Evolutionary conservation across 2,797 vertebrate genomes (phyloP).

Genomic region (Enteromius treurensis): DNA sequence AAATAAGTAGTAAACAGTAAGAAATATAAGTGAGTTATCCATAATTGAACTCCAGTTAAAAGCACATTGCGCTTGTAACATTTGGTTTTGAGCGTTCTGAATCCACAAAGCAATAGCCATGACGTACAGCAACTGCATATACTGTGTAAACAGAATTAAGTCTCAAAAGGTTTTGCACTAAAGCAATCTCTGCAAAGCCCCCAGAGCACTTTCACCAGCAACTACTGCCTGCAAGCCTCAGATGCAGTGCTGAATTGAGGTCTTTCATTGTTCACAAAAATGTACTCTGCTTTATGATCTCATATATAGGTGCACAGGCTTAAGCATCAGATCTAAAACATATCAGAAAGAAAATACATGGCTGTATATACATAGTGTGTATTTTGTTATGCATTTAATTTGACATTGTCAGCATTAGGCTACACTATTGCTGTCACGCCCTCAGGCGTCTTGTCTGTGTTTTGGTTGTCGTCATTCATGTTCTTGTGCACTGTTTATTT

Average conservation of each 20-base stretch:
- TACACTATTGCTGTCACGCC: not conserved
- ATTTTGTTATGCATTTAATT: not conserved
- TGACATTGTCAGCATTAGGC: not conserved
- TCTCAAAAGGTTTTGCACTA: slow-evolving; percentile 27
- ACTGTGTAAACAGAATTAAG: slow-evolving; percentile 26
- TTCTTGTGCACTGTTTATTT: too few relatives aligned
- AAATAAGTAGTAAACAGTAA: not conserved
- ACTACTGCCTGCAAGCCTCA: slow-evolving; percentile 7
- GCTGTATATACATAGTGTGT: too few relatives aligned
- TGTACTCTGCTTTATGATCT: not conserved
- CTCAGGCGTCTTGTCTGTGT: too few relatives aligned
- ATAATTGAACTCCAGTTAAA: not conserved
- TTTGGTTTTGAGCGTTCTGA: slow-evolving; percentile 1
- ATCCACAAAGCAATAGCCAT: not conserved
- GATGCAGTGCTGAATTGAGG: slow-evolving; percentile 6
- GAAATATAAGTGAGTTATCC: not conserved
- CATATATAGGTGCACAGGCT: not conserved
- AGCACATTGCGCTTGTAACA: not conserved
- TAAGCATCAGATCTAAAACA: not conserved
- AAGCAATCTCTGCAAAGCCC: slow-evolving; percentile 23
- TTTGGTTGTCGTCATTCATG: too few relatives aligned
- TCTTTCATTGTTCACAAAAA: slow-evolving; percentile 17
- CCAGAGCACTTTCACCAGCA: slow-evolving; percentile 15
- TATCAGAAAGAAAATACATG: too few relatives aligned
- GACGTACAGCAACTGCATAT: not conserved